These are phyloP conservation scores for Amorpha juglandis DNA, from an alignment of 2,888 invertebrate genomes.

Conservation along the genomic window DNA sequence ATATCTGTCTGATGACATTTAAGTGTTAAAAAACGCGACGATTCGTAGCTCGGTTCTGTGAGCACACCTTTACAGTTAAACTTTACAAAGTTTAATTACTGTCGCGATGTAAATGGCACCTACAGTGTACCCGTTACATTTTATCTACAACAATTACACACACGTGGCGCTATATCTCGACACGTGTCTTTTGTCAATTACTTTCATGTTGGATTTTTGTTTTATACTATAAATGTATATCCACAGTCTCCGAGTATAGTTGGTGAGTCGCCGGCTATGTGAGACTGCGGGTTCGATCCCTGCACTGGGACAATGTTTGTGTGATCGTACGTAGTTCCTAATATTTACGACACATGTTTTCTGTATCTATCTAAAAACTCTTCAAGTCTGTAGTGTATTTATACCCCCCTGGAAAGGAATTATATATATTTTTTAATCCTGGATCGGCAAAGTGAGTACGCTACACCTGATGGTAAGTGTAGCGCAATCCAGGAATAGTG, in stretches of 20 bases:
- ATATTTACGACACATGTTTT: too few species aligned
- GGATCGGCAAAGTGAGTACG: too few species aligned
- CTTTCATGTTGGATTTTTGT: neutral
- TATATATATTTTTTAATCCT: too few species aligned
- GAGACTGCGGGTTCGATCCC: too few species aligned
- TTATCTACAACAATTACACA: constrained; percentile 22
- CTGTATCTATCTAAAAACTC: too few species aligned
- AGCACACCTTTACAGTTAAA: neutral
- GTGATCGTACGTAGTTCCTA: too few species aligned
- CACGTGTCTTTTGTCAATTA: neutral
- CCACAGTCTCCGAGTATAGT: neutral
- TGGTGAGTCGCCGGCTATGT: too few species aligned
- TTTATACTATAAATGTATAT: neutral
- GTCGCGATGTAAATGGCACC: constrained; percentile 12
- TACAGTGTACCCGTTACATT: constrained; percentile 20
- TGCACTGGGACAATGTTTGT: too few species aligned
- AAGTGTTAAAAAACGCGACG: neutral
- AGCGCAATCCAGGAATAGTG: too few species aligned
- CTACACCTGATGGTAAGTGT: too few species aligned
- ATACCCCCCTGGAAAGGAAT: too few species aligned
- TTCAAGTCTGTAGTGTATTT: too few species aligned
- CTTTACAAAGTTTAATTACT: constrained; percentile 25
- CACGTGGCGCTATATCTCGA: neutral
- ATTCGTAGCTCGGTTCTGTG: neutral
- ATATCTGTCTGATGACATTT: neutral